These are phyloP conservation scores for Microtus richardsoni DNA, from an alignment of 2,113 vertebrate species.

Conservation along the genomic window DNA sequence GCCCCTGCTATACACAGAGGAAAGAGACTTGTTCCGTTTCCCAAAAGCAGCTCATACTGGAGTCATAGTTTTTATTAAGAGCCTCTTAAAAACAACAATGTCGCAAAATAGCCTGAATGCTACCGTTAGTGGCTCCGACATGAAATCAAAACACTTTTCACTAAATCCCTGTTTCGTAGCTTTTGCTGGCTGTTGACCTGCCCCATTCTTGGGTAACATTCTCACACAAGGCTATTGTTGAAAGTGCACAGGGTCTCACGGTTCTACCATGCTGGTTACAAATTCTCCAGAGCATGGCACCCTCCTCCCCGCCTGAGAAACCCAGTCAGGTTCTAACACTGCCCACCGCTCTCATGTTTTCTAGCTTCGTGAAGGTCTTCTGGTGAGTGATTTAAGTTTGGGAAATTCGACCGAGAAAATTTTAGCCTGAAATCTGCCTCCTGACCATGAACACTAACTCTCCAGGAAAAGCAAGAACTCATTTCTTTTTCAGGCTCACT, in stretches of 20 bases:
- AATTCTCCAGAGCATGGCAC: not conserved
- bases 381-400: not conserved
- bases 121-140: not conserved
- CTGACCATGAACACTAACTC: not conserved
- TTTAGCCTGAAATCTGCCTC: not conserved
- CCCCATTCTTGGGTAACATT: not conserved
- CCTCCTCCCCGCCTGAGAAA: not conserved
- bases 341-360: not conserved
- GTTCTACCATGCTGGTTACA: not conserved
- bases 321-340: not conserved
- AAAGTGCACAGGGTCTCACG: accelerated
- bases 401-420: not conserved
- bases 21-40: not conserved
- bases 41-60: not conserved
- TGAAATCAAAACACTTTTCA: not conserved
- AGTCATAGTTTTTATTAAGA: not conserved
- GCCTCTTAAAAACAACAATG: not conserved
- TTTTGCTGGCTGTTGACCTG: not conserved
- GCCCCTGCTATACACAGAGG: not conserved
- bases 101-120: not conserved
- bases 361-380: not conserved
- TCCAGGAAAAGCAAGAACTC: not conserved
- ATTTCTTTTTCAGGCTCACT: not conserved
- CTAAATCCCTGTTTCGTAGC: not conserved
- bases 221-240: not conserved